Percentiles rank a stretch among this genome's conserved stretches.
Evolutionary conservation across 2,797 vertebrate genomes (phyloP).

Genomic region (Florisuga fusca): DNA sequence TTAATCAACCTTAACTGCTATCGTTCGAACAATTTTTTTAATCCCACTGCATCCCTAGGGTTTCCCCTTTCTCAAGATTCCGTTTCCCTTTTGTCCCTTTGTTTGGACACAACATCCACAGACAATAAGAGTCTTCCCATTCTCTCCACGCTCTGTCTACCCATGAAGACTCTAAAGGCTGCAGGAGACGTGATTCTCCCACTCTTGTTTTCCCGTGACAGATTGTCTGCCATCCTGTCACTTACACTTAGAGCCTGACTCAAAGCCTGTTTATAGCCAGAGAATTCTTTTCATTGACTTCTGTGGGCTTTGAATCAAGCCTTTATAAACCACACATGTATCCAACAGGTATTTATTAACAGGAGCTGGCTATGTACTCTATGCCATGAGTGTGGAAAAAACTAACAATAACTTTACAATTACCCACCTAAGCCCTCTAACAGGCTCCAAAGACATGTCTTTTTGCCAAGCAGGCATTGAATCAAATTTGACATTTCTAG

Average conservation of each 20-base stretch:
- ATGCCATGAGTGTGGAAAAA: constrained; percentile 68
- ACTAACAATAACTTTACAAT: constrained; percentile 69
- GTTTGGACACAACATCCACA: not conserved
- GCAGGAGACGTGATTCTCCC: not conserved
- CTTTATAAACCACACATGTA: constrained; percentile 65
- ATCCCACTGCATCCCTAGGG: not conserved
- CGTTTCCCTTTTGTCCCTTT: not conserved
- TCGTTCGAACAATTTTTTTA: not conserved
- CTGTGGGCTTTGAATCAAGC: constrained; percentile 53
- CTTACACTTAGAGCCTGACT: constrained; percentile 33
- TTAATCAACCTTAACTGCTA: not conserved
- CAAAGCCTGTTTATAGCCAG: constrained; percentile 1
- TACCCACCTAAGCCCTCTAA: constrained; percentile 68
- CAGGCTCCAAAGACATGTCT: constrained; percentile 52
- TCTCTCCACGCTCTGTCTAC: not conserved
- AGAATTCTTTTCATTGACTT: constrained; percentile 57
- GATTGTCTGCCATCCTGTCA: constrained; percentile 47
- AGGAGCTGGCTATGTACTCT: not conserved
- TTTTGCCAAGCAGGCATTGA: constrained; percentile 58
- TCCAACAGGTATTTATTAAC: constrained; percentile 72
- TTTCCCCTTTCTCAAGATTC: not conserved
- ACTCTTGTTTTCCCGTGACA: not conserved
- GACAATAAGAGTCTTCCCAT: not conserved
- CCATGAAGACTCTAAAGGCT: not conserved
- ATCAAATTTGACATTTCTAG: constrained; percentile 73